Base-by-base conservation (phyloP, 2,888 invertebrate species). In the Portevinia maculata region DNA sequence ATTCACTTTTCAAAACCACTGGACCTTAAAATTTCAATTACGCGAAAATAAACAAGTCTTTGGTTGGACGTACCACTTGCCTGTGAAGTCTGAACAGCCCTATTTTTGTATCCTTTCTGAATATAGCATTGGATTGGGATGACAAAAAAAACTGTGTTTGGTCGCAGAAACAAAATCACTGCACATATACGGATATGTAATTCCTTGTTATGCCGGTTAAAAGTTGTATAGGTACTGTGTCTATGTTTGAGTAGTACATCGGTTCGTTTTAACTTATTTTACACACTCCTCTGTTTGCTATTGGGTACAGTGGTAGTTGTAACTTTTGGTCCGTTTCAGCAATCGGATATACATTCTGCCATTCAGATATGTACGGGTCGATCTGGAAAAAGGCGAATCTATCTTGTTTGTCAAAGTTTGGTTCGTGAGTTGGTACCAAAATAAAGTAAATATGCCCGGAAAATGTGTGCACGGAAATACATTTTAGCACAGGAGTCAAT, bases 1-100 rank as follows among this genome's bases (percentile, higher is more conserved):
- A 74, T 67, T 74, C 74, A 59, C 74, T 74, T 67, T 79, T 48
- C 60, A 60, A 32, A 67, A 28, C 34, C 79, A 74, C 32, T 67
- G 53, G 55, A 79, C 79, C 74, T 67, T 74, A 74, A 79, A 79
- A 79, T 79, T 79, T 79, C 79, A 79, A 79, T 79, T 79, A 79
- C 74, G 67, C 60, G 74, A 79, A 74, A 74, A 79, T 74, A 79
- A 79, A 79, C 74, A 79, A 79, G 74, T 62, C 79, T 67, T 48
- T 41, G 34, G 67, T 19, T 73, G 48, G 75, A 46, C 55, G 62
- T 60, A 48, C 32, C 55, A 24, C 41, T 55, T 46, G 39, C 70
- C 48, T n/a, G n/a, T n/a, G n/a, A n/a, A n/a, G n/a, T 55, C 34
- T 39, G 39, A 19, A 39, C 39, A 52, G 64, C 39, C 30, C 13